Evolutionary conservation across 2,113 vertebrate species (phyloP), one percentile per base, ranked within the genome.

Genomic region (Xyliphius kryptos): DNA sequence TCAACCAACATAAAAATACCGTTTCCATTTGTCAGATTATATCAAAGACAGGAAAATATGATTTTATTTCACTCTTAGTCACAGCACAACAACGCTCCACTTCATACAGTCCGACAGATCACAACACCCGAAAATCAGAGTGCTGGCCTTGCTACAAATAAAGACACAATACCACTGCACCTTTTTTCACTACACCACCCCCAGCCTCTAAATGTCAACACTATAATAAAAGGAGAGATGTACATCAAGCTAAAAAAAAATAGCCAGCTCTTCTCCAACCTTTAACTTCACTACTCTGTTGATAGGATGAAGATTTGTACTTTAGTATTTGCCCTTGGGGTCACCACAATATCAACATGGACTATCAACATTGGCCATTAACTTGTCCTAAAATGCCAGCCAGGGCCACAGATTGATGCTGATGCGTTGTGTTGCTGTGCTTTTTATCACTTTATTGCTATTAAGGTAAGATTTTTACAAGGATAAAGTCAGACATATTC

Each of bases 331-430:
- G 52, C 73, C 47, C 20, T 56, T 56, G 66, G 40, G 67, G 74
- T 58, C 64, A 64, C 65, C 73, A 70, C 38, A 63, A 67, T 56
- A 74, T 76, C 75, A 69, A 78, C 74, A 79, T 76, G 81, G 80
- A 82, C 79, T 77, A 82, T 79, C 75, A 41, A 60, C 19, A 69
- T 17, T 58, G 60, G 70, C 60, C 69, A 77, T 79, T 79, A 82
- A 80, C 80, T 81, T 83, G 81, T 83, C 79, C 74, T 44, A 73
- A 71, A 75, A 74, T 73, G 61, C 54, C 43, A 57, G 61, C 47
- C 51, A 62, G 44, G 58, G 44, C 61, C 56, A 43, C 44, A 67
- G 69, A 76, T 68, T 72, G 36, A 74, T 70, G 61, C 61, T 46
- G 53, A 53, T 9, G 40, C 52, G 54, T 67, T 70, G 72, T 74